A percentile compares a stretch with the other conserved stretches of the same genome.
Evolutionary conservation across 2,888 invertebrate genomes (phyloP).

Genomic region (Drosophila paranaensis): DNA sequence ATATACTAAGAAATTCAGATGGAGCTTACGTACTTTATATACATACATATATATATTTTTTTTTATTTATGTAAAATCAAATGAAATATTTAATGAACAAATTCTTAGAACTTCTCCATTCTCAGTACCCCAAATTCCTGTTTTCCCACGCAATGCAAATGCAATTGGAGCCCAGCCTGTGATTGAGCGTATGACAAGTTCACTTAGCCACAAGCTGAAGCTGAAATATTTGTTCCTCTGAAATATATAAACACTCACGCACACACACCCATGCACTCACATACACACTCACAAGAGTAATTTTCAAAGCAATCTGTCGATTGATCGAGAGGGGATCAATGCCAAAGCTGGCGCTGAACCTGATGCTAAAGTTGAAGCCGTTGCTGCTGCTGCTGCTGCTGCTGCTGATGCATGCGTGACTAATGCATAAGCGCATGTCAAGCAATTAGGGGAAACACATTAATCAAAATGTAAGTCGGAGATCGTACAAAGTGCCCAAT

Average conservation of each 20-base stretch:
- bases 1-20: no score
- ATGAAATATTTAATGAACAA: neutral
- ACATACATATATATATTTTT: no score
- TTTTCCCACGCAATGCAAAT: constrained; percentile 19
- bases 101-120: neutral
- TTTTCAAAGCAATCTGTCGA: constrained; percentile 25
- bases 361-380: constrained; percentile 1
- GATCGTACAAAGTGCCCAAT: constrained; percentile 54
- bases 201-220: neutral
- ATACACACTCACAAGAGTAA: constrained; percentile 6
- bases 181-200: constrained; percentile 25
- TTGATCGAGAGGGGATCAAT: constrained; percentile 35
- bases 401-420: constrained; percentile 41
- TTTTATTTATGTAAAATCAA: no score
- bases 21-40: no score
- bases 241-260: neutral
- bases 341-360: constrained; percentile 3
- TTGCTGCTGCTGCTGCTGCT: neutral
- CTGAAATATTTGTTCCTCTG: neutral
- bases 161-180: constrained; percentile 4
- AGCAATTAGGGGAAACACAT: constrained; percentile 59
- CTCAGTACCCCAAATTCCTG: constrained; percentile 1
- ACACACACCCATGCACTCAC: neutral
- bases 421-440: constrained; percentile 56
- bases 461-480: constrained; percentile 48